phyloP scores from a whole-genome alignment of 2,113 vertebrate species.

The Agapornis roseicollis region DNA sequence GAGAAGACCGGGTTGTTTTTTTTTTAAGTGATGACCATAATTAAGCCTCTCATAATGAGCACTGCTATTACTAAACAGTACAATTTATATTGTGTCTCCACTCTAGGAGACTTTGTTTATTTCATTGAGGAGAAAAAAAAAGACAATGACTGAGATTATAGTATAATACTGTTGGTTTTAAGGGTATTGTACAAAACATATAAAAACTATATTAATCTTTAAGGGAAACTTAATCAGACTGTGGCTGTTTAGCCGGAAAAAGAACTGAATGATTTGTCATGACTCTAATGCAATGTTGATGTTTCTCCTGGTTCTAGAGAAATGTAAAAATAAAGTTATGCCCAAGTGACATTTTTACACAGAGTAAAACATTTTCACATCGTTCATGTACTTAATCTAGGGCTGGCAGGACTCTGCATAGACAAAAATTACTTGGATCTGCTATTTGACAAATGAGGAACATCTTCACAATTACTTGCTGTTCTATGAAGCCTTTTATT shows the following conservation, averaged over 20 bases:
- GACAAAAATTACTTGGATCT: not conserved
- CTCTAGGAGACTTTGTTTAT: conserved; percentile 55
- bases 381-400: not conserved
- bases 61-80: conserved; percentile 71
- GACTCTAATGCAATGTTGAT: not conserved
- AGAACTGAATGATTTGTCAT: not conserved
- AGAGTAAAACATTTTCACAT: not conserved
- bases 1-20: conserved; percentile 45
- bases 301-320: not conserved
- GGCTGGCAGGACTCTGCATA: not conserved
- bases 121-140: conserved; percentile 59
- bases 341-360: not conserved
- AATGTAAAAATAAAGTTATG: not conserved
- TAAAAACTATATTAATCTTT: not conserved
- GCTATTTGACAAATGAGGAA: not conserved
- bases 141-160: conserved; percentile 34
- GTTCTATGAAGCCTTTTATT: not conserved
- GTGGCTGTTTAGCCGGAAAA: not conserved
- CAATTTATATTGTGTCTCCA: conserved; percentile 69
- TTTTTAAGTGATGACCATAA: conserved; percentile 75
- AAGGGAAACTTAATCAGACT: not conserved
- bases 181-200: not conserved
- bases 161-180: conserved; percentile 22
- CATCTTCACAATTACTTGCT: not conserved
- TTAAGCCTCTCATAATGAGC: conserved; percentile 74